Base-by-base conservation (phyloP, 2,888 invertebrate species). In the Leptopilina syphax region DNA sequence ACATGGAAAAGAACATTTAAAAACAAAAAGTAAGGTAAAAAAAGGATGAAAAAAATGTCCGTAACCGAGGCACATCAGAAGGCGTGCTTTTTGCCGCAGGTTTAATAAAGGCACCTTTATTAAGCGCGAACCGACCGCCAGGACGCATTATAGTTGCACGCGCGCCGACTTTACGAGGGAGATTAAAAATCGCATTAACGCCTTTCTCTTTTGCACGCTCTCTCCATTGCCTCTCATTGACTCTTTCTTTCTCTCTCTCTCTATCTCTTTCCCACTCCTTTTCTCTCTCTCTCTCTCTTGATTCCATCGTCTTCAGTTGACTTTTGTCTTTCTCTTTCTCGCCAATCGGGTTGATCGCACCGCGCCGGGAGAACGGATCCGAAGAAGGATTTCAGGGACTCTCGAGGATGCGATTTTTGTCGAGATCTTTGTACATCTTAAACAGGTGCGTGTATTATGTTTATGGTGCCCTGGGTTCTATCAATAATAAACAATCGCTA, bases 121-220 rank as follows among this genome's bases (percentile, higher is more conserved):
- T 80, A 79, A 79, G 76, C 79, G 70, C 44, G 65, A 65, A 77
- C 78, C 77, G 77, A 60, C 80, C 77, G 80, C 66, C 76, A 57
- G 77, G 82, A 66, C 79, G 81, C 83, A 85, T 84, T 87, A 85
- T 86, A 85, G 84, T 87, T 85, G 84, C 84, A 84, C 82, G 85
- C 85, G 86, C 86, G 82, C 80, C 83, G 86, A 87, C 85, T 91
- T 90, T 90, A 90, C 88, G 89, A 89, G 85, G 85, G 86, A 90
- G 89, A 91, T 91, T 91, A 91, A 91, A 90, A 91, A 88, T 88
- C 89, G 88, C 89, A 90, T 91, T 90, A 91, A 89, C 89, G 87
- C 84, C 82, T 80, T 60, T 57, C 80, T 80, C 57, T 82, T 73
- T 34, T 73, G 57, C 73, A 54, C 47, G 63, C 73, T 65, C 76